phyloP scores from a whole-genome alignment of 2,797 vertebrate genomes.

The Eurystomus glaucurus region DNA sequence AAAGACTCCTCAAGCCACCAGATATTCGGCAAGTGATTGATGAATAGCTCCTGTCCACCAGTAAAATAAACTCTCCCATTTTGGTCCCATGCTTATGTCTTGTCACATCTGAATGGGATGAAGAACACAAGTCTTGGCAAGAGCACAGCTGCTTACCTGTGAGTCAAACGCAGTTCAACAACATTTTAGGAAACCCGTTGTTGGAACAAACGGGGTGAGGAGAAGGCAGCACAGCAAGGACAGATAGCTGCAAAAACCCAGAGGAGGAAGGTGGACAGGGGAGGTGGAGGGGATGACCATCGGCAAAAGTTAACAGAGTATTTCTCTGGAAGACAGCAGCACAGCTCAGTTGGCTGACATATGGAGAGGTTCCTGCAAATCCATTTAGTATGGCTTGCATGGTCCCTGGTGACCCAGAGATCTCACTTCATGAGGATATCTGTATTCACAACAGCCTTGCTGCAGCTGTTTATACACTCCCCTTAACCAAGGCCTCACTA shows the following conservation, averaged over 20 bases:
- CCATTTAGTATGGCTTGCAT: neutral
- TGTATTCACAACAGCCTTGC: neutral
- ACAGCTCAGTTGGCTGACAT: neutral
- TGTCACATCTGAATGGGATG: neutral
- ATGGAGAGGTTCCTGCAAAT: neutral
- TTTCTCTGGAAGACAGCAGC: neutral
- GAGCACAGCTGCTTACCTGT: neutral
- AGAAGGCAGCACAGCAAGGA: neutral
- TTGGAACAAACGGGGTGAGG: neutral
- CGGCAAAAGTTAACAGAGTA: neutral
- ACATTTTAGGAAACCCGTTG: neutral
- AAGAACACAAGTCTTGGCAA: neutral
- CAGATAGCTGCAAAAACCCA: neutral
- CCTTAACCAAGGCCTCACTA: neutral
- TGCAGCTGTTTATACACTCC: slow-evolving; percentile 46
- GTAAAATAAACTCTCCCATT: neutral
- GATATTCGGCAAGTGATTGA: neutral
- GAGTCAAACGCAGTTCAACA: neutral
- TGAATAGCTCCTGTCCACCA: neutral
- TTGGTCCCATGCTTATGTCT: neutral
- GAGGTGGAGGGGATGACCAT: rapidly evolving
- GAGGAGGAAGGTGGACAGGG: neutral
- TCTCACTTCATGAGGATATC: neutral
- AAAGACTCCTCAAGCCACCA: neutral
- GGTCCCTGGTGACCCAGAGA: neutral